These are phyloP conservation scores for Glossophaga mutica DNA, from an alignment of 2,797 vertebrate genomes.

Conservation along the genomic window DNA sequence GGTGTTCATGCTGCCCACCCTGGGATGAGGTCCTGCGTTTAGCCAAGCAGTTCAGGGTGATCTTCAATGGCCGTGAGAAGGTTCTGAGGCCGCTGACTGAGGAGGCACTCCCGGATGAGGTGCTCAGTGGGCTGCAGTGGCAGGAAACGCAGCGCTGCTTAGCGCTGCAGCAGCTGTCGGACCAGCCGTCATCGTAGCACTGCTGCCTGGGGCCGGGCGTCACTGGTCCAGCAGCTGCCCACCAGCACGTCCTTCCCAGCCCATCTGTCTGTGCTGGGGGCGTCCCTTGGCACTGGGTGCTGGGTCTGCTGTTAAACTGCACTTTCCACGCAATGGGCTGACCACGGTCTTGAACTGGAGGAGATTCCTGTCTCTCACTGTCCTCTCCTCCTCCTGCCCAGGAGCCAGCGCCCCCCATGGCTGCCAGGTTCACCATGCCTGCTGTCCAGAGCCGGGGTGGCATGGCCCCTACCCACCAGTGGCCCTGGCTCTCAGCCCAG, in stretches of 20 bases:
- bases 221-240: conserved; percentile 93
- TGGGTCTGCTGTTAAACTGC: conserved; percentile 93
- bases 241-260: conserved; percentile 91
- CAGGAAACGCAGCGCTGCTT: conserved; percentile 94
- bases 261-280: conserved; percentile 95
- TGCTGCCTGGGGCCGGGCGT: conserved; percentile 86
- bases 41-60: conserved; percentile 95
- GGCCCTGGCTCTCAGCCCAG: not conserved
- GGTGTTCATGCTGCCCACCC: conserved; percentile 98
- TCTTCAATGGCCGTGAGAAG: conserved; percentile 97
- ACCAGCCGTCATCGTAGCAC: conserved; percentile 91
- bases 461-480: not conserved
- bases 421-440: not conserved
- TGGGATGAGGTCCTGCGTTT: conserved; percentile 97
- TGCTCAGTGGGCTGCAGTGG: conserved; percentile 97
- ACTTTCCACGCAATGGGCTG: conserved; percentile 94
- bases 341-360: conserved; percentile 90
- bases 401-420: not conserved
- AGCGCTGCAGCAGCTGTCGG: conserved; percentile 95
- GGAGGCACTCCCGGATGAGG: conserved; percentile 92
- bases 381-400: conserved; percentile 89
- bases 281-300: conserved; percentile 95
- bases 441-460: rapidly evolving
- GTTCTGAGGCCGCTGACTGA: conserved; percentile 97
- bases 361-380: conserved; percentile 90